A percentile compares a stretch with the other conserved stretches of the same genome.
Conservation (phyloP, 2,888 invertebrate species). For the Pyrrhosoma nymphula region DNA sequence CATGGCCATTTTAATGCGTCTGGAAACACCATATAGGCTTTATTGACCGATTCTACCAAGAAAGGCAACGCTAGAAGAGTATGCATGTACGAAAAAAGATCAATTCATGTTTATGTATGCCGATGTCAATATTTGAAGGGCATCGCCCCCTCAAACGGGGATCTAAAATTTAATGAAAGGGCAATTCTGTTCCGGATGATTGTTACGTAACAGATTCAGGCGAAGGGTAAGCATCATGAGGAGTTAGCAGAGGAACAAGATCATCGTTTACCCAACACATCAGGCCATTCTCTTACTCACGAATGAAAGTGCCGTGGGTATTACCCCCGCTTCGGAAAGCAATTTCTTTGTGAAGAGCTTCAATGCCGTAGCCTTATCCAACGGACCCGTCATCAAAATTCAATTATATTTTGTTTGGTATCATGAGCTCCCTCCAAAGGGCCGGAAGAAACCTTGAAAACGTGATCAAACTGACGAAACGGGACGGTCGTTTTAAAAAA, state of each 20-base stretch:
- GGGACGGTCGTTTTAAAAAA: not conserved
- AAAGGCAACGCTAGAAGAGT: too few relatives aligned
- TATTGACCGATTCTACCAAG: too few relatives aligned
- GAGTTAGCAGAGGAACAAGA: not conserved
- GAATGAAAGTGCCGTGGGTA: not conserved
- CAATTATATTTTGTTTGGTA: not conserved
- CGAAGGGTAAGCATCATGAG: not conserved
- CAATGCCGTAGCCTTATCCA: not conserved
- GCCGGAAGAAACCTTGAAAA: not conserved
- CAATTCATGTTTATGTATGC: too few relatives aligned
- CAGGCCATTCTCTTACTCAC: not conserved
- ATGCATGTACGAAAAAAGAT: too few relatives aligned
- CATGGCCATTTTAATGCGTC: too few relatives aligned
- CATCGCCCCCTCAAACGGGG: not conserved
- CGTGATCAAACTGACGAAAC: not conserved
- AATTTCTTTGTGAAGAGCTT: not conserved
- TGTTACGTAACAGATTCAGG: not conserved
- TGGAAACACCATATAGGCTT: too few relatives aligned
- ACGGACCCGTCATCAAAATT: not conserved
- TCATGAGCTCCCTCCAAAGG: not conserved
- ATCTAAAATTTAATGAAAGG: not conserved
- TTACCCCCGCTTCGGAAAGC: not conserved
- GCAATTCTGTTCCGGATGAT: not conserved
- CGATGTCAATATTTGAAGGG: not conserved
- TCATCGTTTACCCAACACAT: not conserved